Conservation (phyloP, 1,140 invertebrate genomes). For the Hyles vespertilio region DNA sequence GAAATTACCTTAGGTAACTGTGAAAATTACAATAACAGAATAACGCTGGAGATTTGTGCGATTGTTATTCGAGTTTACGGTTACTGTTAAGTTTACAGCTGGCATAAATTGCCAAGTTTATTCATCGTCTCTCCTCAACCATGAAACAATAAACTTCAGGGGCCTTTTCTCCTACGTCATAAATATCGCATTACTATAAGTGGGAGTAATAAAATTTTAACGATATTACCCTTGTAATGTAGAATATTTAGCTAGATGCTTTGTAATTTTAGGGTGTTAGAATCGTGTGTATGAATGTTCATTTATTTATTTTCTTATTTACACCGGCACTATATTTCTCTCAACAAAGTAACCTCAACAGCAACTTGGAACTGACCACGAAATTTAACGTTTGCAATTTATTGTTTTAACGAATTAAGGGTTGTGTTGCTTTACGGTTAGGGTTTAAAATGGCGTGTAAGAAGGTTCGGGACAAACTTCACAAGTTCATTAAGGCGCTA, state of each 20-base stretch:
- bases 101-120: conserved; percentile 55
- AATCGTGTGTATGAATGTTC: too few species aligned
- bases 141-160: conserved; percentile 58
- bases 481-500: conserved; percentile 58
- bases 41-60: conserved; percentile 31
- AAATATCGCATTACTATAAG: conserved; percentile 66
- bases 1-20: conserved; percentile 3
- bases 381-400: conserved; percentile 18
- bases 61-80: conserved; percentile 39
- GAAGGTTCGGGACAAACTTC: conserved; percentile 28
- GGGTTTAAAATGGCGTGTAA: conserved; percentile 21
- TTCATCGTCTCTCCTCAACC: conserved; percentile 48
- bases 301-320: neutral
- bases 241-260: conserved; percentile 15
- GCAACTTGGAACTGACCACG: conserved; percentile 24
- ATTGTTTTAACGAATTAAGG: conserved; percentile 22
- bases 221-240: conserved; percentile 33
- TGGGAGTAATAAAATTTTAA: conserved; percentile 54
- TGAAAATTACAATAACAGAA: conserved; percentile 13
- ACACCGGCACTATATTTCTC: conserved; percentile 9
- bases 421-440: conserved; percentile 26
- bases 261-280: conserved; percentile 9
- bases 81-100: conserved; percentile 43
- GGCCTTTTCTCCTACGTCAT: conserved; percentile 41
- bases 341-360: conserved; percentile 14